Evolutionary conservation across 2,113 vertebrate genomes (phyloP).

Genomic region (Muntiacus muntjak): DNA sequence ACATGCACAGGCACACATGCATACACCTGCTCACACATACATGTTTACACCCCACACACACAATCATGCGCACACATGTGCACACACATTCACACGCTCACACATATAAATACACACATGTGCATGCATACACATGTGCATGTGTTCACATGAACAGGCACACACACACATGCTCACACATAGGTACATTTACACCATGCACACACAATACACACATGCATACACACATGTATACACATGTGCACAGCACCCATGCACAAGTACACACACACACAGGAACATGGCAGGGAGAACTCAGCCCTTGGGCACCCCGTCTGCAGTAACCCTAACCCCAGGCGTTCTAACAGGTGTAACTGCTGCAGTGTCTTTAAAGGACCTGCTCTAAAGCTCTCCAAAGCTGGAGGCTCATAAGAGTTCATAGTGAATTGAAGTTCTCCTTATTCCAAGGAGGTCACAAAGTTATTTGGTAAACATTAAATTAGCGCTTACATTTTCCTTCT

Average conservation of each 20-base stretch:
- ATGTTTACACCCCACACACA: neutral
- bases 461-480: neutral
- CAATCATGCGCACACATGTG: neutral
- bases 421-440: neutral
- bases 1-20: neutral
- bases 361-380: neutral
- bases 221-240: fast-evolving
- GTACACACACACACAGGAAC: neutral
- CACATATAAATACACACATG: neutral
- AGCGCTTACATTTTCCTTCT: too few relatives aligned
- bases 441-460: neutral
- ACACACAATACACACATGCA: neutral
- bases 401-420: neutral
- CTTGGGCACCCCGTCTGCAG: fast-evolving
- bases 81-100: neutral
- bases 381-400: neutral
- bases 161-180: neutral
- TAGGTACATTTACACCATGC: fast-evolving
- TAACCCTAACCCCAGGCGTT: fast-evolving
- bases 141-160: neutral
- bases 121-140: fast-evolving
- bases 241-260: neutral
- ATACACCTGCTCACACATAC: neutral
- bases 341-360: too few relatives aligned
- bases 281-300: neutral